These are phyloP conservation scores for Galaxea fascicularis DNA, from an alignment of 92 coral and sea anemone genomes.

Conservation along the genomic window DNA sequence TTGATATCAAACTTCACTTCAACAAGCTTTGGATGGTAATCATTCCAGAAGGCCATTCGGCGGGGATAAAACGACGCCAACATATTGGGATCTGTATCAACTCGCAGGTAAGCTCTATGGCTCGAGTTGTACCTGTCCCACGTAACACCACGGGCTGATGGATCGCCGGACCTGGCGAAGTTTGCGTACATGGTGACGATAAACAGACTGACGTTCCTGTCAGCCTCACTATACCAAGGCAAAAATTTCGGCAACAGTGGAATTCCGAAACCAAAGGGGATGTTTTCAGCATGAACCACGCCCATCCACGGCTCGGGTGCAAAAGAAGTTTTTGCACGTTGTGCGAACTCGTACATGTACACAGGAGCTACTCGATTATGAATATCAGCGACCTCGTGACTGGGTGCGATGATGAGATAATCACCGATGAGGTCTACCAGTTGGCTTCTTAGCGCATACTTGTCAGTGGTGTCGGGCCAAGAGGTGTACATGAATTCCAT, in stretches of 20 bases:
- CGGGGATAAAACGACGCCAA: conserved; percentile 20
- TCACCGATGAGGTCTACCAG: conserved; percentile 52
- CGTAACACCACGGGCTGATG: conserved; percentile 53
- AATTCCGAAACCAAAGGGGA: background rate
- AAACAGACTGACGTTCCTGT: conserved; percentile 54
- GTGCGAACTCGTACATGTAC: conserved; percentile 59
- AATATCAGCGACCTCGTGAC: conserved; percentile 46
- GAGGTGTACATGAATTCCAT: conserved; percentile 68
- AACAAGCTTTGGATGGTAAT: conserved; percentile 66
- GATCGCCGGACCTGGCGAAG: conserved; percentile 65
- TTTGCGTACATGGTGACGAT: conserved; percentile 50
- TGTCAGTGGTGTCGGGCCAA: conserved; percentile 45
- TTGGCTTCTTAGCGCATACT: conserved; percentile 44
- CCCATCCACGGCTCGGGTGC: conserved; percentile 33
- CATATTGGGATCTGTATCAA: conserved; percentile 71
- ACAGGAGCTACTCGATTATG: conserved; percentile 51
- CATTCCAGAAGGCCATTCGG: conserved; percentile 69
- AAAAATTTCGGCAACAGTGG: conserved; percentile 1
- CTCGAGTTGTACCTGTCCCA: conserved; percentile 71
- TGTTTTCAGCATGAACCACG: conserved; percentile 14
- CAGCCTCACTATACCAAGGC: conserved; percentile 1
- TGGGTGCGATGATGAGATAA: conserved; percentile 50
- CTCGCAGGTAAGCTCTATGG: conserved; percentile 59
- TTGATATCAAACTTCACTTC: conserved; percentile 20
- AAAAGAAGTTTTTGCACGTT: background rate